These are phyloP conservation scores for Ylistrum balloti DNA, from an alignment of 1,140 invertebrate species.

Conservation along the genomic window DNA sequence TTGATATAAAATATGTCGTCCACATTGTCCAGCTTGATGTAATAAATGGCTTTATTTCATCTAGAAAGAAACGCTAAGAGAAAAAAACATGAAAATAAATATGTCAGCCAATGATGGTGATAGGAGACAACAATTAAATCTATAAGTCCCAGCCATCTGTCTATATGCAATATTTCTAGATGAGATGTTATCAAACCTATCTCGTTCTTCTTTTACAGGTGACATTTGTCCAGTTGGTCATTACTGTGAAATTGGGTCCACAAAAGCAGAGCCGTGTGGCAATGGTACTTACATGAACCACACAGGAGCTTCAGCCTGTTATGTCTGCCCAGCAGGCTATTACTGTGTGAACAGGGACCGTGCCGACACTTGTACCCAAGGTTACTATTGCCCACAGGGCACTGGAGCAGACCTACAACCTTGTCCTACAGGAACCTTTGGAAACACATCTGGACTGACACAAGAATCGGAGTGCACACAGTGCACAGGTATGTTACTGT, in stretches of 20 bases:
- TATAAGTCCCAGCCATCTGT: no score
- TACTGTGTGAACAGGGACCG: conserved; percentile 79
- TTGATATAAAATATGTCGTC: no score
- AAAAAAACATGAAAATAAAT: no score
- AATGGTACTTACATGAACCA: conserved; percentile 80
- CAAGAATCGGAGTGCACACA: conserved; percentile 74
- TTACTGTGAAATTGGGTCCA: conserved; percentile 74
- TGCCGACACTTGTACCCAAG: conserved; percentile 77
- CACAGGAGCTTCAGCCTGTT: conserved; percentile 75
- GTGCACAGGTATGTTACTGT: conserved; percentile 75
- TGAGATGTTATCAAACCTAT: no score
- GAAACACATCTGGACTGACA: conserved; percentile 76
- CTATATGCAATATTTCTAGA: no score
- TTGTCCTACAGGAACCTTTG: conserved; percentile 78
- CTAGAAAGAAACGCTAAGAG: no score
- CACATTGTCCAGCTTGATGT: no score
- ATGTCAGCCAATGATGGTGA: no score
- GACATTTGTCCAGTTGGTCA: conserved; percentile 77
- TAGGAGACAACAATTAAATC: no score
- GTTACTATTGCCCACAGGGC: conserved; percentile 79
- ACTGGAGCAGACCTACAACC: conserved; percentile 78
- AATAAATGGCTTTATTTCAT: no score
- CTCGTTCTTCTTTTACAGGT: conserved; percentile 63
- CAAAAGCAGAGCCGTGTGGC: conserved; percentile 69
- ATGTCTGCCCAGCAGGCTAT: conserved; percentile 74